These are phyloP conservation scores for Zaprionus ornatus DNA, from an alignment of 1,140 invertebrate species.

Conservation along the genomic window DNA sequence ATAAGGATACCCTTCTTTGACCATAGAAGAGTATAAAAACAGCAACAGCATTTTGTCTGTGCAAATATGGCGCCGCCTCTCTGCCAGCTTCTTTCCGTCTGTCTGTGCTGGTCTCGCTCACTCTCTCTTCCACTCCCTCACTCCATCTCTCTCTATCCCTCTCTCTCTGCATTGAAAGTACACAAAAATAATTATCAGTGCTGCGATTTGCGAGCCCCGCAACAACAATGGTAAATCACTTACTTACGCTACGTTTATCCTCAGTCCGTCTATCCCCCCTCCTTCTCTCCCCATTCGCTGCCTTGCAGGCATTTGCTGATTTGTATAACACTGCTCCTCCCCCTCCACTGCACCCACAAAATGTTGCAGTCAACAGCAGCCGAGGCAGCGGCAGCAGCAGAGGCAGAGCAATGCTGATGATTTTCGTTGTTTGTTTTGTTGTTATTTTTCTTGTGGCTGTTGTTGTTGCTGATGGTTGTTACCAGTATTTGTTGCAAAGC, in stretches of 20 bases:
- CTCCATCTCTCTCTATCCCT: background rate
- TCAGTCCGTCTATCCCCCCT: background rate
- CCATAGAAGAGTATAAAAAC: too few relatives aligned
- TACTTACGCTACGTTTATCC: conserved; percentile 66
- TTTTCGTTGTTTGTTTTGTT: conserved; percentile 33
- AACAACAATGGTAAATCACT: conserved; percentile 52
- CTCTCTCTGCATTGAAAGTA: conserved; percentile 40
- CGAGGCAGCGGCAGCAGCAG: background rate
- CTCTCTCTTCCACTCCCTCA: background rate
- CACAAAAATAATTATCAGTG: conserved; percentile 75
- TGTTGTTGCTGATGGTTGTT: conserved; percentile 31
- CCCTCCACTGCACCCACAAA: background rate
- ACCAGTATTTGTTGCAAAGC: conserved; percentile 64
- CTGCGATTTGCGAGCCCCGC: conserved; percentile 50
- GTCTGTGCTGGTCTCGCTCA: background rate
- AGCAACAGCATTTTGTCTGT: conserved; percentile 38
- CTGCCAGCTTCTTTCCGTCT: too few relatives aligned
- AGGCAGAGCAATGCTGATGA: conserved; percentile 31
- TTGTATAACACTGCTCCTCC: conserved; percentile 18
- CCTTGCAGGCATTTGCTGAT: conserved; percentile 62
- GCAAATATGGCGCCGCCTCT: conserved; percentile 44
- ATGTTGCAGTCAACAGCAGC: background rate
- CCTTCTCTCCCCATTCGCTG: background rate
- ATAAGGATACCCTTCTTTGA: too few relatives aligned
- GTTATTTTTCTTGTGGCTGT: background rate